These are phyloP conservation scores for Phyllostomus discolor DNA, from an alignment of 2,113 vertebrate species.

Conservation along the genomic window DNA sequence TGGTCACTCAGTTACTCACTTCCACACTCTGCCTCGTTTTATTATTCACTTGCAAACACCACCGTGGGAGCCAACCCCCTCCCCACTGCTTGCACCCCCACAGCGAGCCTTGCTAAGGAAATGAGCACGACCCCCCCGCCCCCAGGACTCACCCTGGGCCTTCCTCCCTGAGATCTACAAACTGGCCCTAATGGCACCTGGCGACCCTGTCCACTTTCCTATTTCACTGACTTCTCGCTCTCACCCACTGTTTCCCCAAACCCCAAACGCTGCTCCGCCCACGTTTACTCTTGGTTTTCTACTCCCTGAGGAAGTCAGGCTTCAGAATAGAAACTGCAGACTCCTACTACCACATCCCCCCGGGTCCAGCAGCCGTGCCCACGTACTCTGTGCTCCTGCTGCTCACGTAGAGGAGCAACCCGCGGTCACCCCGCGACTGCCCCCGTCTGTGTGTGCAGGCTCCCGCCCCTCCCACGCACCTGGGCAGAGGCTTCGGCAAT, in stretches of 20 bases:
- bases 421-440: not conserved
- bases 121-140: accelerated
- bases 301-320: slow-evolving; percentile 35
- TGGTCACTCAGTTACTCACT: not conserved
- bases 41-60: not conserved
- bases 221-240: not conserved
- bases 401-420: not conserved
- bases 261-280: not conserved
- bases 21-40: not conserved
- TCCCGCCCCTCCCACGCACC: not conserved
- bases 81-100: not conserved
- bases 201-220: not conserved
- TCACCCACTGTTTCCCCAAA: not conserved
- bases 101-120: not conserved
- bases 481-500: not conserved
- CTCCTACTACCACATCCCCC: slow-evolving; percentile 39
- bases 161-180: not conserved
- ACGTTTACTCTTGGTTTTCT: slow-evolving; percentile 29
- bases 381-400: not conserved
- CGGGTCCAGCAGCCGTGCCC: slow-evolving; percentile 29
- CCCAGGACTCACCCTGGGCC: not conserved
- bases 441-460: not conserved
- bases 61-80: no score
- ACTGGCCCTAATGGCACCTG: not conserved
- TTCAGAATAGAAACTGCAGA: slow-evolving; percentile 48